phyloP scores from a whole-genome alignment of 2,797 vertebrate species.

The Sarcoramphus papa region DNA sequence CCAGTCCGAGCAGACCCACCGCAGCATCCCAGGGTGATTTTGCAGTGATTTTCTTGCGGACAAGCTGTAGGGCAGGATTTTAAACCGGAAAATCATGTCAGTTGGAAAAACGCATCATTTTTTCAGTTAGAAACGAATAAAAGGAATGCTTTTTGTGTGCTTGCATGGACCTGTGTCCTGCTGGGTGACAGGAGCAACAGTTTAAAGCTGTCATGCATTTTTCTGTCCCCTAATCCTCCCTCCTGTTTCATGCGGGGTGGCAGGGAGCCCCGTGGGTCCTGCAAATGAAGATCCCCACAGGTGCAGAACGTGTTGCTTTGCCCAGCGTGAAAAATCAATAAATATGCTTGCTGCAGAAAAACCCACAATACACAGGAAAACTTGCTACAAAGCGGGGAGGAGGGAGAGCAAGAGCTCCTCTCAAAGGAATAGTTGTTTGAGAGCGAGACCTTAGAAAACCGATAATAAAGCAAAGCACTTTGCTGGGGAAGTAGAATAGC shows the following conservation, averaged over 20 bases:
- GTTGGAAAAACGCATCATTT: background rate
- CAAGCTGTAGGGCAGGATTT: background rate
- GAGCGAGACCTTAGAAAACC: background rate
- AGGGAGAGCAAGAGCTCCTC: constrained; percentile 22
- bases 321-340: constrained; percentile 32
- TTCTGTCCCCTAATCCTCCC: background rate
- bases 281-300: background rate
- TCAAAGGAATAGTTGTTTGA: background rate
- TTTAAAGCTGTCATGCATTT: background rate
- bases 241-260: background rate
- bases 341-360: background rate
- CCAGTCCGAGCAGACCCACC: background rate
- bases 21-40: fast-evolving
- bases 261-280: background rate
- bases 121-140: background rate
- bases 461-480: background rate
- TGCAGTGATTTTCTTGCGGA: background rate
- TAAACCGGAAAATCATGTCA: background rate
- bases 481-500: background rate
- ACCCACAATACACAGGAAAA: background rate
- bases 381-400: background rate
- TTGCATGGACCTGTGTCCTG: background rate
- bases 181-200: constrained; percentile 26
- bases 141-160: background rate
- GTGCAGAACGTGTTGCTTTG: background rate